Evolutionary conservation across 1,140 invertebrate species (phyloP).

Genomic region (Euura lappo): DNA sequence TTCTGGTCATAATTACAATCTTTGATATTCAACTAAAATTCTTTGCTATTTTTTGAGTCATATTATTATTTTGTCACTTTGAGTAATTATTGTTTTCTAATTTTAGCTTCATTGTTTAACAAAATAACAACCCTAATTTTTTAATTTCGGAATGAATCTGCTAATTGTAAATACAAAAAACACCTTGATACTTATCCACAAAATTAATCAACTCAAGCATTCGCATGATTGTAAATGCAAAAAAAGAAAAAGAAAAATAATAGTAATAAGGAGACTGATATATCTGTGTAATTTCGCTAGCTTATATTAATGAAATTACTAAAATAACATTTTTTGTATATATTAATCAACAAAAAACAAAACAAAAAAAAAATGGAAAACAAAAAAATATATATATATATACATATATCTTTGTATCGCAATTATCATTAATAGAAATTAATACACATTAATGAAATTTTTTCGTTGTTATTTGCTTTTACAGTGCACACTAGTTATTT

Average conservation of each 20-base stretch:
- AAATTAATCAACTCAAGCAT: neutral
- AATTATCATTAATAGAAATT: neutral
- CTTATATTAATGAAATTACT: neutral
- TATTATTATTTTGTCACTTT: neutral
- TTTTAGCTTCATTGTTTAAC: too few species aligned
- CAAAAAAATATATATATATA: neutral
- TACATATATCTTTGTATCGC: neutral
- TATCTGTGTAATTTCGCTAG: neutral
- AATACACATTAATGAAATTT: constrained; percentile 2
- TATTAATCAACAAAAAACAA: neutral
- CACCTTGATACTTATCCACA: neutral
- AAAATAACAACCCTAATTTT: neutral
- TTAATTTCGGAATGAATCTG: neutral
- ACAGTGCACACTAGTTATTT: constrained; percentile 14
- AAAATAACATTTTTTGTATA: neutral
- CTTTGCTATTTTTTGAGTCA: neutral
- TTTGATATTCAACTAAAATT: neutral
- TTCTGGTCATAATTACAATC: neutral
- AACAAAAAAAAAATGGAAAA: neutral
- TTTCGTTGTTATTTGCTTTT: constrained; percentile 8
- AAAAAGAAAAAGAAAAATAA: neutral
- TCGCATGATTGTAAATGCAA: neutral
- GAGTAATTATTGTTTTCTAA: neutral
- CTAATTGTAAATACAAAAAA: neutral
- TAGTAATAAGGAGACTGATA: neutral